A percentile compares a stretch with the other conserved stretches of the same genome.
Conservation (phyloP, 2,888 invertebrate genomes). For the Ectropis crepuscularia region DNA sequence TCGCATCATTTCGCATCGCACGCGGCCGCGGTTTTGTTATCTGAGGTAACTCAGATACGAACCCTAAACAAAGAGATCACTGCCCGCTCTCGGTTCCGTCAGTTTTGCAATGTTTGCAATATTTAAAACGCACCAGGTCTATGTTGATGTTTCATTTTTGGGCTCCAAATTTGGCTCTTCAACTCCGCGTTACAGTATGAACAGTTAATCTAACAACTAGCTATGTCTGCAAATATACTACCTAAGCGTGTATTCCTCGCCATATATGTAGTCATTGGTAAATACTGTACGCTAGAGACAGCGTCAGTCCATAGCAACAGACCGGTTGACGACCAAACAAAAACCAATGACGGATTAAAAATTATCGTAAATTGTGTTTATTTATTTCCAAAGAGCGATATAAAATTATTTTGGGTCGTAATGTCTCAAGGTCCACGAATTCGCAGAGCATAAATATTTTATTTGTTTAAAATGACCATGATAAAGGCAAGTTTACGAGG, state of each 20-base stretch:
- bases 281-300: no score
- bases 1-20: conserved; percentile 83
- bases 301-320: no score
- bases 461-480: conserved; percentile 14
- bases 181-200: no score
- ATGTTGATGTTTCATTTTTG: neutral
- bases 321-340: no score
- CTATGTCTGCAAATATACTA: no score
- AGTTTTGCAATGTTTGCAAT: neutral
- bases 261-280: no score
- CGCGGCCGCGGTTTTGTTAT: conserved; percentile 69
- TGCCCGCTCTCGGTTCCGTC: conserved; percentile 2
- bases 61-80: conserved; percentile 28
- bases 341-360: no score
- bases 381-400: neutral
- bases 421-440: neutral
- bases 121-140: neutral
- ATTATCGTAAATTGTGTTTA: neutral
- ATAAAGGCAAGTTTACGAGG: conserved; percentile 33
- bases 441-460: conserved; percentile 4
- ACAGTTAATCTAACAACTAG: no score
- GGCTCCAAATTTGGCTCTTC: neutral
- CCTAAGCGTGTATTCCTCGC: no score
- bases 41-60: conserved; percentile 61
- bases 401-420: neutral